Percentiles rank a stretch among this genome's conserved stretches.
These are phyloP conservation scores for Chroicocephalus ridibundus DNA, from an alignment of 2,113 vertebrate genomes.

Conservation along the genomic window DNA sequence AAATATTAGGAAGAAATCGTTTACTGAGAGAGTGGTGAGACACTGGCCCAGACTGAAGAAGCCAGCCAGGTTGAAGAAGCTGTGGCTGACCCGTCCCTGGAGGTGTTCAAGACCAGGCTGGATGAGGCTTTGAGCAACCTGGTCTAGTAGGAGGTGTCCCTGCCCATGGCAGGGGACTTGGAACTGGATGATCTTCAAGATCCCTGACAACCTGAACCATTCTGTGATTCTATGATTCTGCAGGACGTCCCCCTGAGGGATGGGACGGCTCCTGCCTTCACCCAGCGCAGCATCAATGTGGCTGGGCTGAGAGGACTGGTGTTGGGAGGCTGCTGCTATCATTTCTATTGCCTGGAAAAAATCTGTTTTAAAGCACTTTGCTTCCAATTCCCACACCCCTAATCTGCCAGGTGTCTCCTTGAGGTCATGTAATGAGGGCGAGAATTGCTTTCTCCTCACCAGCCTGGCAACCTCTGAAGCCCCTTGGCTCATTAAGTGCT, in stretches of 20 bases:
- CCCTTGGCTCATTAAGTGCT: not conserved
- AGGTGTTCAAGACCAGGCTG: too few species aligned
- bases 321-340: not conserved
- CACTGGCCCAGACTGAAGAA: too few species aligned
- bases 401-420: not conserved
- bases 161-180: too few species aligned
- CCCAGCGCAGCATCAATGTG: rapidly evolving
- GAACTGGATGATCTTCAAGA: too few species aligned
- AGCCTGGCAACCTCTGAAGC: not conserved
- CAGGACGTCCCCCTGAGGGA: rapidly evolving
- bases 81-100: too few species aligned
- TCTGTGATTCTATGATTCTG: not conserved
- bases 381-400: not conserved
- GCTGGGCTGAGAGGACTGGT: not conserved
- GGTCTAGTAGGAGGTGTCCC: too few species aligned
- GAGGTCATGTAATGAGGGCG: not conserved
- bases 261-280: not conserved
- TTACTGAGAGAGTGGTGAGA: too few species aligned
- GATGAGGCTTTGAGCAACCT: too few species aligned
- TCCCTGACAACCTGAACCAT: too few species aligned
- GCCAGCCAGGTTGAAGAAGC: too few species aligned
- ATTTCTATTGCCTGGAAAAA: not conserved
- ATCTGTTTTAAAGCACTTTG: not conserved
- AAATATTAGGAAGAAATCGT: too few species aligned
- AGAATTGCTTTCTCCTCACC: not conserved